These are phyloP conservation scores for Brienomyrus longianalis DNA, from an alignment of 2,113 vertebrate species.

Conservation along the genomic window DNA sequence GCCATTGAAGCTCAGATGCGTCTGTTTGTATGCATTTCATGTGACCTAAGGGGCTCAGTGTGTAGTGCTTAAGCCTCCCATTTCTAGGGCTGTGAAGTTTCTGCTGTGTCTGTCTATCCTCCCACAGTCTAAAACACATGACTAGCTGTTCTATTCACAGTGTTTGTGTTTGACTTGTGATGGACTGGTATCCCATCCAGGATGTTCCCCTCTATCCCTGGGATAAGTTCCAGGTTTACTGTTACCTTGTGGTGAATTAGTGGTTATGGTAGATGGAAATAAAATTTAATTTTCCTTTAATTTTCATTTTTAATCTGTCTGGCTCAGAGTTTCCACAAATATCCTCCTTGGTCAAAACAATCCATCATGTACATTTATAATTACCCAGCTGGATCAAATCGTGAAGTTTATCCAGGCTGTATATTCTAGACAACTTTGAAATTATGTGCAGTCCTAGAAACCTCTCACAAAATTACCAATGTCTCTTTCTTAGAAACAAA, in stretches of 20 bases:
- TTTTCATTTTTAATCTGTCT: not conserved
- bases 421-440: not conserved
- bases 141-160: not conserved
- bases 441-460: not conserved
- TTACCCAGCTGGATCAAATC: not conserved
- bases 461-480: not conserved
- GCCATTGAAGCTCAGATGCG: not conserved
- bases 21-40: not conserved
- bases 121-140: not conserved
- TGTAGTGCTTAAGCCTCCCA: not conserved
- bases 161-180: not conserved
- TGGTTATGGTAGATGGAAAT: not conserved
- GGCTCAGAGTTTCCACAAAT: not conserved
- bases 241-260: not conserved
- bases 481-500: not conserved
- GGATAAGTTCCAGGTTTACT: not conserved
- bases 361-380: not conserved
- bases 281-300: not conserved
- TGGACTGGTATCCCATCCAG: not conserved
- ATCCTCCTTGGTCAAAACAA: not conserved
- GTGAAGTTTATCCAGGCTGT: not conserved
- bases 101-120: not conserved
- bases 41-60: not conserved
- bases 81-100: not conserved
- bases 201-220: not conserved